Conservation (phyloP, 2,888 invertebrate genomes). For the Cheilosia vulpina region DNA sequence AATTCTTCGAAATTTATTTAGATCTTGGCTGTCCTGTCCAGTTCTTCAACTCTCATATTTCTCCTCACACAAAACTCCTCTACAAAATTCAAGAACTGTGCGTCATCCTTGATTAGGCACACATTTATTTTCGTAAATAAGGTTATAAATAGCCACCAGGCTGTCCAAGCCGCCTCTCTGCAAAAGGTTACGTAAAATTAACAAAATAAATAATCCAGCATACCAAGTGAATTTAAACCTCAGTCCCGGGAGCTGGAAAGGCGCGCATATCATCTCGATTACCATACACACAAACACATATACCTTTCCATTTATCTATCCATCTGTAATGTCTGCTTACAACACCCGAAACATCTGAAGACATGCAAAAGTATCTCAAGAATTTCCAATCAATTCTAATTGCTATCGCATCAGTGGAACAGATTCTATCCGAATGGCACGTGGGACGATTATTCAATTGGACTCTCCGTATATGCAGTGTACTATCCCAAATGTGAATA, state of each 20-base stretch:
- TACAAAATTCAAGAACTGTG: too few relatives aligned
- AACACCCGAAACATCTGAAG: constrained; percentile 45
- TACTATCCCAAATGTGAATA: constrained; percentile 64
- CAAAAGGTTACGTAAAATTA: constrained; percentile 26
- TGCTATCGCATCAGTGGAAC: constrained; percentile 65
- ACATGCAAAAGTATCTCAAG: constrained; percentile 51
- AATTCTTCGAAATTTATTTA: too few relatives aligned
- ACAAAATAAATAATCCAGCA: constrained; percentile 33
- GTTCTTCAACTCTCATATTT: background rate
- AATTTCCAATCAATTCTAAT: constrained; percentile 74
- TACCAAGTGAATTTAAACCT: constrained; percentile 8
- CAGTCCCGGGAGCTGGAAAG: background rate
- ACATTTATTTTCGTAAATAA: background rate
- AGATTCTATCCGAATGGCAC: constrained; percentile 64
- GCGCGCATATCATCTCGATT: background rate
- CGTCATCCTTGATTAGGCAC: background rate
- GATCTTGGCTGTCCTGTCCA: too few relatives aligned
- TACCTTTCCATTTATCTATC: constrained; percentile 29
- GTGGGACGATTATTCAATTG: constrained; percentile 69
- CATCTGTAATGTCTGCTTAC: constrained; percentile 26
- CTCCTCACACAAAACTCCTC: background rate
- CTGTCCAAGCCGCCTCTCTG: background rate
- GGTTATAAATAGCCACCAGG: constrained; percentile 10
- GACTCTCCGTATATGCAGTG: constrained; percentile 16
- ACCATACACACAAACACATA: too few relatives aligned